phyloP scores from a whole-genome alignment of 2,113 vertebrate species.

The Ardeotis arabs region DNA sequence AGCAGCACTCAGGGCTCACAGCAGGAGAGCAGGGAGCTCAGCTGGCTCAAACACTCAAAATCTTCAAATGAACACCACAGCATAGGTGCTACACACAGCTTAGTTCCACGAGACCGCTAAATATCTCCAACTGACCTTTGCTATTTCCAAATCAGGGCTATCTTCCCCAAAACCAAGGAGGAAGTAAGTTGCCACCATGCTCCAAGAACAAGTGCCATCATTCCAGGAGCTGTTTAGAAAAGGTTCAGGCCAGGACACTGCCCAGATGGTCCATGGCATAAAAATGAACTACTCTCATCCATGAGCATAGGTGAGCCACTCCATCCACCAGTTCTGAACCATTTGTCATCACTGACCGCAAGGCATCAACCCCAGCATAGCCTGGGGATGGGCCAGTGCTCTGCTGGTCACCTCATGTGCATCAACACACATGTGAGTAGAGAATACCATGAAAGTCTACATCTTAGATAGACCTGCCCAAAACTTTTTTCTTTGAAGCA shows the following conservation, averaged over 20 bases:
- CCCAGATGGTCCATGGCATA: background rate
- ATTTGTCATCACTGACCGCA: accelerated
- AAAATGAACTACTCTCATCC: background rate
- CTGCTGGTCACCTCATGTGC: background rate
- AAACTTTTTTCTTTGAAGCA: background rate
- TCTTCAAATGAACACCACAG: background rate
- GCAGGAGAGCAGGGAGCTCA: background rate
- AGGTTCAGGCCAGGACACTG: background rate
- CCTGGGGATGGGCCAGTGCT: background rate
- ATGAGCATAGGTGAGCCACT: background rate
- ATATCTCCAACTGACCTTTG: background rate
- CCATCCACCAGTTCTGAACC: accelerated
- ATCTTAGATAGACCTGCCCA: background rate
- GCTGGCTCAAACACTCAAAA: background rate
- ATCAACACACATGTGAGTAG: accelerated
- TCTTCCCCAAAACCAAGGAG: background rate
- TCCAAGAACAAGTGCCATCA: accelerated
- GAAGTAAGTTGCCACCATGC: background rate
- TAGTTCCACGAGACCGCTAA: accelerated
- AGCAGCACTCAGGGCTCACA: background rate
- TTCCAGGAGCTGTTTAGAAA: background rate
- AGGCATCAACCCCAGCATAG: background rate
- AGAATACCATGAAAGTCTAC: background rate
- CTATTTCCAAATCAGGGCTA: background rate
- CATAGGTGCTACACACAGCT: accelerated